Base-by-base conservation (phyloP, 1,140 invertebrate species). In the Tribolium madens region DNA sequence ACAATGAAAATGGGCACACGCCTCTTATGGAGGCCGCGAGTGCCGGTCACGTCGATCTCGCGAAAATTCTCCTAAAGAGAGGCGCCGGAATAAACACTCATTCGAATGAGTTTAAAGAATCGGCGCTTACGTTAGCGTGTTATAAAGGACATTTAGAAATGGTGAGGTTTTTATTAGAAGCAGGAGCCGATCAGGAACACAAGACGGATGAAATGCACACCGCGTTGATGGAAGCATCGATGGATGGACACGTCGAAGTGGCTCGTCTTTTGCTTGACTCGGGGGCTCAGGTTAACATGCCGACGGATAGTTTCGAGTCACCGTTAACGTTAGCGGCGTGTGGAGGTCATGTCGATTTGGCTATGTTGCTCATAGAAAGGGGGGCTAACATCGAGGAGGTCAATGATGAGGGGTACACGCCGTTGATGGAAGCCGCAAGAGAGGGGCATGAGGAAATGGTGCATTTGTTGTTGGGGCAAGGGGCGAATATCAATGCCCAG, bases 141-240 rank as follows among this genome's bases (percentile, higher is more conserved):
- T 99, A 99, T 85, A 99, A 99, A 90, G 84, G 83, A 76, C 97
- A 99, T 88, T 87, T 98, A 72, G 96, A 98, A 85, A 98, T 99
- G 95, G 97, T 99, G n/a, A 91, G 96, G 73, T 97, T 97, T 86
- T 89, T 99, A 75, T 86, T 99, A 68, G 95, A 96, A 81, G 94
- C 96, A 80, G 97, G 97, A 79, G 96, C 97, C 15, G 95, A 98
- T 86, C 93, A 97, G 87, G 97, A 99, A 88, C 96, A 99, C 89
- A 98, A 98, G 89, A 98, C 97, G 0, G 97, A 99, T 87, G 98
- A 99, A 88, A 98, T 99, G 97, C 98, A 99, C 87, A 99, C 98
- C 0, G 98, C 98, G 17, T 88, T 99, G 1, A 99, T 99, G 97
- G 98, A 99, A 87, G 98, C 98, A 15, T 98, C 97, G 26, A 99